Evolutionary conservation across 2,888 invertebrate genomes (phyloP).

Genomic region (Ligdia adustata): DNA sequence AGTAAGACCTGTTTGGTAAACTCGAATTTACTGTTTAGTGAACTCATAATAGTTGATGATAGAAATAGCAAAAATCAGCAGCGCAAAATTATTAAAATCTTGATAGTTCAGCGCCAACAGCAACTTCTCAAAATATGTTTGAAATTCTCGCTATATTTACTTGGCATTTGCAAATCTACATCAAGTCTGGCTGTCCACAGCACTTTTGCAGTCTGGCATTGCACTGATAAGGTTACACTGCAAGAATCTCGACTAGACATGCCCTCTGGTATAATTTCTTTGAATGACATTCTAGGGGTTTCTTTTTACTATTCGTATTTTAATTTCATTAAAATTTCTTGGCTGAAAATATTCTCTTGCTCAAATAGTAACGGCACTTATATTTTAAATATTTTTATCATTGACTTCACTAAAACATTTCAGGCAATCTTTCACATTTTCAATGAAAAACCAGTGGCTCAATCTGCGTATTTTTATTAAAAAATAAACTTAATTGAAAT

Average conservation of each 20-base stretch:
- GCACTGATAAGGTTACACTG: conserved; percentile 31
- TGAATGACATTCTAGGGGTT: conserved; percentile 2
- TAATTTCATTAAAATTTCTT: conserved; percentile 20
- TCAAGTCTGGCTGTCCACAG: conserved; percentile 5
- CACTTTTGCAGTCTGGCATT: conserved; percentile 22
- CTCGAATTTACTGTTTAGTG: too few relatives aligned
- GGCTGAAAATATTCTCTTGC: neutral
- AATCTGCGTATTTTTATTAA: conserved; percentile 11
- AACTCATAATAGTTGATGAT: too few relatives aligned
- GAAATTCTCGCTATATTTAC: neutral
- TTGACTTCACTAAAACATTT: neutral
- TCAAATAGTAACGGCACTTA: neutral
- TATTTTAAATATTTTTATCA: conserved; percentile 2
- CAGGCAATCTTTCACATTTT: neutral
- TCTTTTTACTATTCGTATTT: conserved; percentile 5
- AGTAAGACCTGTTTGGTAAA: too few relatives aligned
- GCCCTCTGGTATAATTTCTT: conserved; percentile 12
- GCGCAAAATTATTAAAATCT: too few relatives aligned
- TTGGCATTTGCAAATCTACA: conserved; percentile 16
- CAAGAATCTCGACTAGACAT: conserved; percentile 10
- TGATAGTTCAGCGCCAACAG: neutral
- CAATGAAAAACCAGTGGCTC: neutral
- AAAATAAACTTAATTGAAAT: conserved; percentile 10
- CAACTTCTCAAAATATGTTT: neutral
- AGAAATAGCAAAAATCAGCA: too few relatives aligned